These are phyloP conservation scores for Dasysyrphus tricinctus DNA, from an alignment of 2,888 invertebrate species.

Conservation along the genomic window DNA sequence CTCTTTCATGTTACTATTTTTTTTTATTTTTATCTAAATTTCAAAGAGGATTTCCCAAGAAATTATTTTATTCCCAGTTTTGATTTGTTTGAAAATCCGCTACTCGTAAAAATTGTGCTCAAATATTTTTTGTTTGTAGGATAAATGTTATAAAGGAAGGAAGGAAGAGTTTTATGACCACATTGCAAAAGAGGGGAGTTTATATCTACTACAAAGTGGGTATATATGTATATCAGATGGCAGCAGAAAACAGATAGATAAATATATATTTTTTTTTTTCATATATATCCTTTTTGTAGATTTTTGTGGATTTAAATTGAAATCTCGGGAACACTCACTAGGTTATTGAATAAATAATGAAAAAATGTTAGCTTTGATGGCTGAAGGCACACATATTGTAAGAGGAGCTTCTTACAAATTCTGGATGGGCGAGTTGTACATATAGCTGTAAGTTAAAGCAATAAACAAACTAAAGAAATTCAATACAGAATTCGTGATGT, in stretches of 20 bases:
- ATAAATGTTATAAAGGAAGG: neutral
- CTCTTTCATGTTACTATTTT: neutral
- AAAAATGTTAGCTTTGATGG: constrained; percentile 19
- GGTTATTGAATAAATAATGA: constrained; percentile 38
- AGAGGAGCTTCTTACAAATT: neutral
- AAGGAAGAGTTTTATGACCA: constrained; percentile 30
- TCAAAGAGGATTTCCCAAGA: constrained; percentile 21
- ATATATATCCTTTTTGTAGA: neutral
- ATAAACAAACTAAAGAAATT: neutral
- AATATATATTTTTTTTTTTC: neutral
- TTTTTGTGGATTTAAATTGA: constrained; percentile 35
- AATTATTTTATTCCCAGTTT: constrained; percentile 26
- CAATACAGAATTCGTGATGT: constrained; percentile 7
- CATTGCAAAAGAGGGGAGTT: neutral
- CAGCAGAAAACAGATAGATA: neutral
- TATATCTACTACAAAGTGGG: neutral
- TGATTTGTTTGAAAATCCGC: constrained; percentile 30
- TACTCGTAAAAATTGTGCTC: constrained; percentile 35
- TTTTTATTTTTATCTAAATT: constrained; percentile 4
- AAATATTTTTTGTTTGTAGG: neutral
- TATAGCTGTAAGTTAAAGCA: neutral
- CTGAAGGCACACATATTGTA: neutral
- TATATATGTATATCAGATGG: neutral
- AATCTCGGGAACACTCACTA: constrained; percentile 23
- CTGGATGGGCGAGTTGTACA: neutral